Percentiles rank a stretch among this genome's conserved stretches.
Evolutionary conservation across 2,888 invertebrate species (phyloP).

Genomic region (Diogma glabrata): DNA sequence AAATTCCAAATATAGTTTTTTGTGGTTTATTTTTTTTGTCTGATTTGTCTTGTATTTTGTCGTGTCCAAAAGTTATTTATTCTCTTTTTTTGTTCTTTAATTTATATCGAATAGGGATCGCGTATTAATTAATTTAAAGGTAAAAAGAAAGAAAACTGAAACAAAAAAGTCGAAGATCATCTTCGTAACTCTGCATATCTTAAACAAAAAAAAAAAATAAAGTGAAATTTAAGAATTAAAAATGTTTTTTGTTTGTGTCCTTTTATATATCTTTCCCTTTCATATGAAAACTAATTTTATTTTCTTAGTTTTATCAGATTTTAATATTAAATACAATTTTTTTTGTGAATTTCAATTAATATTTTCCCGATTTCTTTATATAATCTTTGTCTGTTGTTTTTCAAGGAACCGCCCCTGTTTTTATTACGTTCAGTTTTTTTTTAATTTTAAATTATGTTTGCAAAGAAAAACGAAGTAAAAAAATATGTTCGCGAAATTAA

Average conservation of each 20-base stretch:
- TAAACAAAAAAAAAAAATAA: neutral
- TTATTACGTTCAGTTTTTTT: too few species aligned
- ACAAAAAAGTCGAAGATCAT: too few species aligned
- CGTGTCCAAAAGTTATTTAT: conserved; percentile 8
- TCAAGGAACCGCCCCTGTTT: neutral
- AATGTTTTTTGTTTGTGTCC: too few species aligned
- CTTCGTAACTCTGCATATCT: too few species aligned
- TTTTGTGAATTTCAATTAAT: conserved; percentile 1
- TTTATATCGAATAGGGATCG: conserved; percentile 6
- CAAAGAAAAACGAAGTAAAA: too few species aligned
- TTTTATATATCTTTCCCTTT: conserved; percentile 3
- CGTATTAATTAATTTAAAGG: conserved; percentile 8
- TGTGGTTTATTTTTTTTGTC: neutral
- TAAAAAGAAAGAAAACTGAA: conserved; percentile 3
- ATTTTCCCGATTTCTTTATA: neutral
- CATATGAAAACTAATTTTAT: neutral
- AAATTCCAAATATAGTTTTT: conserved; percentile 1
- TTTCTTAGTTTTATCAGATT: conserved; percentile 4
- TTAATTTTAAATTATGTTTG: too few species aligned
- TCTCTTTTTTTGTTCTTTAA: neutral
- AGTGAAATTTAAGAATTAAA: neutral
- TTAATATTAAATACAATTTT: neutral
- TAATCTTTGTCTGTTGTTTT: too few species aligned
- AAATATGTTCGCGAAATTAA: too few species aligned
- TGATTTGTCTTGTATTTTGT: conserved; percentile 7